Evolutionary conservation across 1,140 invertebrate genomes (phyloP).

Genomic region (Lanistes nyassanus): DNA sequence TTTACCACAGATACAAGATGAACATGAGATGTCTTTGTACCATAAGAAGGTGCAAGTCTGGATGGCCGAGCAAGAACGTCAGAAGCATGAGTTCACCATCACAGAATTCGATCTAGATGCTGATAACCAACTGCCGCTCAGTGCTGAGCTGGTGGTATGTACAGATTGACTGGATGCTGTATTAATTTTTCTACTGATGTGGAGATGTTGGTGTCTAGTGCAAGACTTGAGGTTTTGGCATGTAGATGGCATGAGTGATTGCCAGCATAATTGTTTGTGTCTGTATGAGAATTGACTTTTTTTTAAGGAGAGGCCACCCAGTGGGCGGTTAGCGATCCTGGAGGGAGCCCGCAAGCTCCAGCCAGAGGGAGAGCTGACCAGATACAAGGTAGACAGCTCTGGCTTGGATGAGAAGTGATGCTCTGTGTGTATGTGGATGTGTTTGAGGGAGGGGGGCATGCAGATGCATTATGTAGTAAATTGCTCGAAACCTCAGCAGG

Average conservation of each 20-base stretch:
- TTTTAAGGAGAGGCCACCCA: conserved; percentile 27
- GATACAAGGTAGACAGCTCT: conserved; percentile 44
- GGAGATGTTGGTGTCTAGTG: no score
- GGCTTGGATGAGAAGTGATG: no score
- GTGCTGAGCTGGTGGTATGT: conserved; percentile 46
- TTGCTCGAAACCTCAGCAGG: no score
- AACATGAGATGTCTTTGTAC: conserved; percentile 41
- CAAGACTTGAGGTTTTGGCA: no score
- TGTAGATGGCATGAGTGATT: no score
- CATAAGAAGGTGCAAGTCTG: conserved; percentile 53
- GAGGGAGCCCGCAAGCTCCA: conserved; percentile 7
- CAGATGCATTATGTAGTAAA: no score
- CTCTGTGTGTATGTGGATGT: no score
- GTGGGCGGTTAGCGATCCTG: conserved; percentile 28
- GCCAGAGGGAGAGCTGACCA: conserved; percentile 44
- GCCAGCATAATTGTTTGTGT: background rate
- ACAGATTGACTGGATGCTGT: no score
- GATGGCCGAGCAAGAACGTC: conserved; percentile 59
- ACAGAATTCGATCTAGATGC: conserved; percentile 64
- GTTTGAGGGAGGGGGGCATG: no score
- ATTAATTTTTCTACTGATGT: no score
- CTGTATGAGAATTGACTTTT: conserved; percentile 2
- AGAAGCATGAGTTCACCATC: conserved; percentile 65
- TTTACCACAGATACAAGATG: conserved; percentile 19
- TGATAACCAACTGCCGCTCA: conserved; percentile 46